phyloP scores from a whole-genome alignment of 2,888 invertebrate species.

The Drosophila prolongata region DNA sequence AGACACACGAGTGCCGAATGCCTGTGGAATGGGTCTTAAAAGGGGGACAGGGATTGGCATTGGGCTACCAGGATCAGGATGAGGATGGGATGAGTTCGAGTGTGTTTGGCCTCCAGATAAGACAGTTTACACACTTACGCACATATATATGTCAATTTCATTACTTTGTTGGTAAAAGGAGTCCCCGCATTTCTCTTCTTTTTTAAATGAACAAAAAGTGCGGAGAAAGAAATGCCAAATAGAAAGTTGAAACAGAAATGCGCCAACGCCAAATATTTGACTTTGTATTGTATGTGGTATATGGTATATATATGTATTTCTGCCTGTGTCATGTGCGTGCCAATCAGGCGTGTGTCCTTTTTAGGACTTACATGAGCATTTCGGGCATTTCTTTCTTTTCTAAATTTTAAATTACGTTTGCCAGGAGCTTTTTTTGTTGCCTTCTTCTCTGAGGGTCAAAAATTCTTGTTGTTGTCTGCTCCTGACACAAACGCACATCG shows the following conservation, averaged over 20 bases:
- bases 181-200: conserved; percentile 26
- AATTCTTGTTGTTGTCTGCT: conserved; percentile 26
- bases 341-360: conserved; percentile 74
- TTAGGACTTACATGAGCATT: conserved; percentile 53
- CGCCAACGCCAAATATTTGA: conserved; percentile 77
- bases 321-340: conserved; percentile 65
- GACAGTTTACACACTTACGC: conserved; percentile 44
- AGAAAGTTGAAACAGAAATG: conserved; percentile 73
- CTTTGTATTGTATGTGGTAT: conserved; percentile 56
- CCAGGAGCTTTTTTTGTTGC: conserved; percentile 42
- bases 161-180: conserved; percentile 66
- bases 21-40: conserved; percentile 5
- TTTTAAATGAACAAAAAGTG: conserved; percentile 46
- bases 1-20: conserved; percentile 64
- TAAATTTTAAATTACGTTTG: conserved; percentile 75
- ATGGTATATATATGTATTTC: conserved; percentile 21
- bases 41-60: conserved; percentile 14
- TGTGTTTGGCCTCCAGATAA: conserved; percentile 58
- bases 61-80: conserved; percentile 2
- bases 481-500: conserved; percentile 33
- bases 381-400: conserved; percentile 56
- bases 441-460: conserved; percentile 25
- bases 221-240: conserved; percentile 30
- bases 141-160: conserved; percentile 69
- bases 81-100: conserved; percentile 7